Percentiles rank a stretch among this genome's conserved stretches.
phyloP scores from a whole-genome alignment of 2,113 vertebrate genomes.

The Bettongia penicillata region DNA sequence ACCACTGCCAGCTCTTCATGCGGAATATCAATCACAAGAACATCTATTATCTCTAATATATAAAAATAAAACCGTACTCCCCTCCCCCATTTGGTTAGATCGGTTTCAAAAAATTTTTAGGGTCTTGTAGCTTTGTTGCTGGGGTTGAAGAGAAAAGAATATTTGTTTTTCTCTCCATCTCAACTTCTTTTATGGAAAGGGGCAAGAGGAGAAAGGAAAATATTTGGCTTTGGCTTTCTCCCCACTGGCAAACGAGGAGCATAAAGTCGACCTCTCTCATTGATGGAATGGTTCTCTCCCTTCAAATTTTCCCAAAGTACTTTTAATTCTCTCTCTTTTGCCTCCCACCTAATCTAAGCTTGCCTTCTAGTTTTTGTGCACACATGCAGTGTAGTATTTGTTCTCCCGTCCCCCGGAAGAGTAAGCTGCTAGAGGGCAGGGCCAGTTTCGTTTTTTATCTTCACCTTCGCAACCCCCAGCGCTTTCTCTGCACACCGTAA shows the following conservation, averaged over 20 bases:
- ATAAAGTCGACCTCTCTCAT: conserved; percentile 61
- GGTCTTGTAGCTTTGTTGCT: not conserved
- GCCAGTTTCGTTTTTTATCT: not conserved
- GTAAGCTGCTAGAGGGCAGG: not conserved
- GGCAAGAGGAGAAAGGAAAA: conserved; percentile 7
- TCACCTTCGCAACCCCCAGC: not conserved
- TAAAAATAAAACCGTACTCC: not conserved
- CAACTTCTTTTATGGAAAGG: conserved; percentile 8
- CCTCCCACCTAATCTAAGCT: not conserved
- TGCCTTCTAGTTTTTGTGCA: not conserved
- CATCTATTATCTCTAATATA: not conserved
- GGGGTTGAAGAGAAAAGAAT: not conserved
- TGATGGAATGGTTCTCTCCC: not conserved
- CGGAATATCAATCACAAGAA: conserved; percentile 41
- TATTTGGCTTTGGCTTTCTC: conserved; percentile 30
- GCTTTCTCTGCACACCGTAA: not conserved
- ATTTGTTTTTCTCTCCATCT: conserved; percentile 23
- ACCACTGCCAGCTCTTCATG: conserved; percentile 5
- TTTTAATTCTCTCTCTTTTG: not conserved
- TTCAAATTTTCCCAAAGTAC: not conserved
- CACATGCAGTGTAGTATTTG: not conserved
- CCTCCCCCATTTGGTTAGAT: conserved; percentile 29
- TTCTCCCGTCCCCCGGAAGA: not conserved
- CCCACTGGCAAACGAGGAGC: conserved; percentile 44
- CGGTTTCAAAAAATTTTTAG: conserved; percentile 51